Conservation (phyloP, 2,113 vertebrate species). For the Numida meleagris region DNA sequence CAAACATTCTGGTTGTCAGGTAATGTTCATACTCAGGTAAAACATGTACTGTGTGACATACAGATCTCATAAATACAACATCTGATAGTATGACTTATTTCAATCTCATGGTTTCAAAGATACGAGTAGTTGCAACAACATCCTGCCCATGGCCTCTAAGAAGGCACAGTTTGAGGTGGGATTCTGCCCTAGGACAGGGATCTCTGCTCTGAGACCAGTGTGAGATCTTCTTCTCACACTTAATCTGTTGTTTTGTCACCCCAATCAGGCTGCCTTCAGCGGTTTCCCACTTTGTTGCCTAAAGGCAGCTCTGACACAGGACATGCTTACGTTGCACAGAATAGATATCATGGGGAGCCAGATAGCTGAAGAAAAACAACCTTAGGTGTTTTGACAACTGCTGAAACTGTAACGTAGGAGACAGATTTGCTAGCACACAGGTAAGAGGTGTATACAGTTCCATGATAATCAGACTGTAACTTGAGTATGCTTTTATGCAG, state of each 20-base stretch:
- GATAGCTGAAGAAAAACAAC: neutral
- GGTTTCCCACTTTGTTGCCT: neutral
- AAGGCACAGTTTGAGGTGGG: neutral
- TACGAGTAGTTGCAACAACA: neutral
- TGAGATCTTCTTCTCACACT: neutral
- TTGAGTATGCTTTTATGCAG: slow-evolving; percentile 44
- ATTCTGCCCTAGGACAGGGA: neutral
- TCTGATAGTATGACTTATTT: neutral
- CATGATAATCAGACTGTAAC: neutral
- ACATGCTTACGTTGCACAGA: neutral
- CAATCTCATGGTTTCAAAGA: neutral
- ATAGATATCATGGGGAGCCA: neutral
- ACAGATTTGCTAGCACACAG: neutral
- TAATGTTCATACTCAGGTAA: neutral
- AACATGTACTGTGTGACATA: neutral
- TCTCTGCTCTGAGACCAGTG: neutral
- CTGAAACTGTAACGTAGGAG: neutral
- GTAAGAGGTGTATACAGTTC: neutral
- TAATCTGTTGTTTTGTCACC: slow-evolving; percentile 30
- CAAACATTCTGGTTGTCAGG: neutral
- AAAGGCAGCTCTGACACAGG: neutral
- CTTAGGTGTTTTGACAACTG: neutral
- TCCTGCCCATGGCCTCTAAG: neutral
- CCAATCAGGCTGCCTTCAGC: neutral
- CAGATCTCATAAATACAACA: neutral